Conservation (phyloP, 2,113 vertebrate species). For the Solenodon paradoxus region DNA sequence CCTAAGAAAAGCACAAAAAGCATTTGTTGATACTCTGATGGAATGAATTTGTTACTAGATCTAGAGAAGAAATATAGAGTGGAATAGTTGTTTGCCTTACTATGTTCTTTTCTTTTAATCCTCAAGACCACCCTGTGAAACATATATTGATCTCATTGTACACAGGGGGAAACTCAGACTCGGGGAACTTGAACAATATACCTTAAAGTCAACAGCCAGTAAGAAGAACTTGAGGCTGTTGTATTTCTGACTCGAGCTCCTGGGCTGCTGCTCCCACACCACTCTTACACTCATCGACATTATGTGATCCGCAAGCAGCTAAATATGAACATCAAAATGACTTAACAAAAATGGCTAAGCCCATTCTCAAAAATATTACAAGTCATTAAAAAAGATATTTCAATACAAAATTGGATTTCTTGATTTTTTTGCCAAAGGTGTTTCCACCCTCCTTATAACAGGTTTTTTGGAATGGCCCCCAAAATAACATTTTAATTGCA, state of each 20-base stretch:
- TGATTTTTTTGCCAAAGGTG: not conserved
- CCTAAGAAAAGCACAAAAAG: not conserved
- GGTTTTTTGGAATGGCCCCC: not conserved
- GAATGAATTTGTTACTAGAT: not conserved
- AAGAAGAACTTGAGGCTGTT: not conserved
- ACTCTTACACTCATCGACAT: not conserved
- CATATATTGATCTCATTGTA: not conserved
- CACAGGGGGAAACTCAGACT: not conserved
- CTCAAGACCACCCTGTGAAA: not conserved
- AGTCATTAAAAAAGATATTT: not conserved
- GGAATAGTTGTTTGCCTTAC: not conserved
- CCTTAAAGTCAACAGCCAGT: not conserved
- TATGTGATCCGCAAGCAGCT: not conserved
- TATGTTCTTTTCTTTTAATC: not conserved
- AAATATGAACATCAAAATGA: not conserved
- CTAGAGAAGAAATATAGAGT: not conserved
- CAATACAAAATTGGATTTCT: slow-evolving; percentile 4
- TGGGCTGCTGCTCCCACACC: not conserved
- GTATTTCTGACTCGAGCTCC: not conserved
- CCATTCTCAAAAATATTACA: not conserved
- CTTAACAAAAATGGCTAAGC: not conserved
- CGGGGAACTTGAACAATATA: slow-evolving; percentile 14
- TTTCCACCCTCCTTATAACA: not conserved
- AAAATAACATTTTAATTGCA: not conserved
- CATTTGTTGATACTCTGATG: not conserved